phyloP scores from a whole-genome alignment of 2,797 vertebrate species.

The Sebastolobus alascanus region DNA sequence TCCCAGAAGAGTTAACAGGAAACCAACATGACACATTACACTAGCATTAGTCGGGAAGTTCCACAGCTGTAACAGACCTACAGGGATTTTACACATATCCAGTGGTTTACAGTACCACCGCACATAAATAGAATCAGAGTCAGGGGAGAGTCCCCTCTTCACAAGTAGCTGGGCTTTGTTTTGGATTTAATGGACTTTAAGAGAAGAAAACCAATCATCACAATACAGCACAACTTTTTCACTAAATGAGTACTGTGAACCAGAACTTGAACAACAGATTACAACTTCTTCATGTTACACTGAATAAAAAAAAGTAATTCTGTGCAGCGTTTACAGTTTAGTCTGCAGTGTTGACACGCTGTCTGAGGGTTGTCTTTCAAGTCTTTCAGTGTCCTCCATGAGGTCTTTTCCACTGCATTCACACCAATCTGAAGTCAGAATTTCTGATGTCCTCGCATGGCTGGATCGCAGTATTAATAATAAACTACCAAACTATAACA shows the following conservation, averaged over 20 bases:
- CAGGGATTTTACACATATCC: background rate
- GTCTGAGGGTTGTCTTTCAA: background rate
- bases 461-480: conserved; percentile 3
- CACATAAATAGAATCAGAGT: conserved; percentile 13
- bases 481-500: conserved; percentile 4
- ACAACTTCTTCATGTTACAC: background rate
- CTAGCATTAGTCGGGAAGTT: background rate
- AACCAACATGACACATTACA: background rate
- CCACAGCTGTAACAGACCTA: background rate
- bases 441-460: background rate
- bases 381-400: background rate
- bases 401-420: background rate
- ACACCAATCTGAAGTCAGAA: background rate
- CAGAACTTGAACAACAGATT: background rate
- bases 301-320: background rate
- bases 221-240: too few species aligned
- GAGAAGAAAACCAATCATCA: too few species aligned
- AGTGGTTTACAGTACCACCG: background rate
- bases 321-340: background rate
- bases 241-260: too few species aligned
- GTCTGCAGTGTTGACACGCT: background rate
- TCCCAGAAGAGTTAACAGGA: background rate
- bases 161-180: background rate
- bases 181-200: too few species aligned
- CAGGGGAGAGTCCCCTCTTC: conserved; percentile 5